Evolutionary conservation across 2,888 invertebrate genomes (phyloP).

Genomic region (Nysson spinosus): DNA sequence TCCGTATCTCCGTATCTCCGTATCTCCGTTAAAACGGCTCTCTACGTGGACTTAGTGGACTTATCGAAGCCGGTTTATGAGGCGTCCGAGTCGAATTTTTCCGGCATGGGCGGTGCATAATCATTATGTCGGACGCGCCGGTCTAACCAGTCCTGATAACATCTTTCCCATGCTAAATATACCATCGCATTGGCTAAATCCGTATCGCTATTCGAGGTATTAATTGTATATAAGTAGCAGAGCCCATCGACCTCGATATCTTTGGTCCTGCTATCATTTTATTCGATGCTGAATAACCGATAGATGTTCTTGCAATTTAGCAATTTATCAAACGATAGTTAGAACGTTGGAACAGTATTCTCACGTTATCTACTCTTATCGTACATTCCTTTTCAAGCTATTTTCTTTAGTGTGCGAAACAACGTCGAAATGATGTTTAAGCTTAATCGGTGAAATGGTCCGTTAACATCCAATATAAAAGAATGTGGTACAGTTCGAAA

Average conservation of each 20-base stretch:
- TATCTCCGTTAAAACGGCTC: conserved; percentile 64
- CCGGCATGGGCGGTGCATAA: conserved; percentile 53
- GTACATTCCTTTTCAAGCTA: too few relatives aligned
- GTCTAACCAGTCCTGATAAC: conserved; percentile 71
- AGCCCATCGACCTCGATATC: background rate
- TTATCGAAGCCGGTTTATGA: conserved; percentile 69
- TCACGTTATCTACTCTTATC: too few relatives aligned
- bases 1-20: too few relatives aligned
- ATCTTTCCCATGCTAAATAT: conserved; percentile 72
- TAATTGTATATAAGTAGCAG: conserved; percentile 49
- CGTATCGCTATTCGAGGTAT: conserved; percentile 62
- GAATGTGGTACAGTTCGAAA: too few relatives aligned
- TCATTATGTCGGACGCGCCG: conserved; percentile 67
- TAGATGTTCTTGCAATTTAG: too few relatives aligned
- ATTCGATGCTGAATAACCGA: too few relatives aligned
- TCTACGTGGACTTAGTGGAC: too few relatives aligned
- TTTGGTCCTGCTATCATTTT: background rate
- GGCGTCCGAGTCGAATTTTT: conserved; percentile 65
- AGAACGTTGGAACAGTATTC: too few relatives aligned
- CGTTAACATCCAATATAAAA: too few relatives aligned
- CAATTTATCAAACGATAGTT: background rate
- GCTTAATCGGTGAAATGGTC: too few relatives aligned
- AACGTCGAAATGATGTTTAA: too few relatives aligned
- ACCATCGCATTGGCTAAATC: conserved; percentile 67
- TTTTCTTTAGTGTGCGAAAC: too few relatives aligned